Evolutionary conservation across 2,113 vertebrate genomes (phyloP).

Genomic region (Monarcha castaneiventris): DNA sequence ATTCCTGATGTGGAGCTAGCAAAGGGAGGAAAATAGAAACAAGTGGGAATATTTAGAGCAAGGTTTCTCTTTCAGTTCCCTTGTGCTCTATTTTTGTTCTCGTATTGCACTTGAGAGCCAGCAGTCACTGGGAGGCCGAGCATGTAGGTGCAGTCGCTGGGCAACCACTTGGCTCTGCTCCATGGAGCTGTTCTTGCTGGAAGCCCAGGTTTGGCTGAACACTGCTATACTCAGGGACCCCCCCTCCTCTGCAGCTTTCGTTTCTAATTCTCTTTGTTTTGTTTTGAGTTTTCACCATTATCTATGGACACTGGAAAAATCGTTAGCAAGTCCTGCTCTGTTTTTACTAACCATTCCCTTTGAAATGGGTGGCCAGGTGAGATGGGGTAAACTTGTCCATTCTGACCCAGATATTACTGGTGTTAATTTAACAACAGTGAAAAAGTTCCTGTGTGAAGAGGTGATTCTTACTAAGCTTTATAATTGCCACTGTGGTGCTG

Average conservation of each 20-base stretch:
- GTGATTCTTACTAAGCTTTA: background rate
- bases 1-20: background rate
- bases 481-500: background rate
- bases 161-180: background rate
- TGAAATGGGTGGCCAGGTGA: background rate
- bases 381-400: background rate
- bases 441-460: background rate
- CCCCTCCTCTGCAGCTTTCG: background rate
- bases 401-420: background rate
- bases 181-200: background rate
- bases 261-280: background rate
- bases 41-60: conserved; percentile 29
- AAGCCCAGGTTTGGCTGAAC: background rate
- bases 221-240: background rate
- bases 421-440: background rate
- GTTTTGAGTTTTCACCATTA: background rate
- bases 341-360: background rate
- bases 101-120: background rate
- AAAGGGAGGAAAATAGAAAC: conserved; percentile 36
- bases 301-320: background rate
- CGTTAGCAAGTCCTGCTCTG: background rate
- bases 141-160: accelerated
- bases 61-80: conserved; percentile 57
- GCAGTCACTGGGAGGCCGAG: background rate
- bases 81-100: conserved; percentile 25